These are phyloP conservation scores for Chaenodraco wilsoni DNA, from an alignment of 2,797 vertebrate genomes.

Conservation along the genomic window DNA sequence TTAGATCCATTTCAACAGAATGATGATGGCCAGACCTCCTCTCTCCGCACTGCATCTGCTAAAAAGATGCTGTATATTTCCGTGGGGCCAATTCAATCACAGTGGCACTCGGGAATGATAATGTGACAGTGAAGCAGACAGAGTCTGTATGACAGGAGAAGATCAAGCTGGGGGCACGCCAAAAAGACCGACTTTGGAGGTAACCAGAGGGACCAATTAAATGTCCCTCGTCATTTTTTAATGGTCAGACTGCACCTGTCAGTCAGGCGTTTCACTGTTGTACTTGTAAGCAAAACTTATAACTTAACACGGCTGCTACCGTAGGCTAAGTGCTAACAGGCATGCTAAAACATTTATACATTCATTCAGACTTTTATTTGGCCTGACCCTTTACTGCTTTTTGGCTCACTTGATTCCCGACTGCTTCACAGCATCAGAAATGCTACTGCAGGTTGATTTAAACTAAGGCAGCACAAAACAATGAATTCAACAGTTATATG, in stretches of 20 bases:
- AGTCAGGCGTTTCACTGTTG: slow-evolving; percentile 47
- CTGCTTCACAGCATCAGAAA: slow-evolving; percentile 4
- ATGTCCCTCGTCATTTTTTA: slow-evolving; percentile 60
- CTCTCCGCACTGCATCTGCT: slow-evolving; percentile 57
- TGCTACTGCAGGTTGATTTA: background rate
- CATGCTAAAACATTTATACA: slow-evolving; percentile 36
- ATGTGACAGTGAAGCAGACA: slow-evolving; percentile 68
- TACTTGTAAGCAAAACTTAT: slow-evolving; percentile 52
- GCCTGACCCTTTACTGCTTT: background rate
- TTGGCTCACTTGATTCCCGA: background rate
- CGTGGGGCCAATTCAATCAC: slow-evolving; percentile 58
- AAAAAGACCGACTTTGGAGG: slow-evolving; percentile 48
- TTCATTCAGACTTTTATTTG: slow-evolving; percentile 16
- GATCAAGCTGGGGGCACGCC: slow-evolving; percentile 59
- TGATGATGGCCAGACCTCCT: slow-evolving; percentile 52
- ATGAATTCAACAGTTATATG: background rate
- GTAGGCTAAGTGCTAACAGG: slow-evolving; percentile 23
- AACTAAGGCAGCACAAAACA: background rate
- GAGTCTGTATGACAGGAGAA: slow-evolving; percentile 53
- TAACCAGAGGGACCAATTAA: slow-evolving; percentile 73
- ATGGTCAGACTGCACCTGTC: slow-evolving; percentile 62
- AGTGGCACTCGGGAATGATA: slow-evolving; percentile 50
- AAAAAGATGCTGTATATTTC: slow-evolving; percentile 60
- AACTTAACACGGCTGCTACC: slow-evolving; percentile 18
- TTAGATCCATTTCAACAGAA: slow-evolving; percentile 62